phyloP scores from a whole-genome alignment of 2,797 vertebrate species.

The Tinamus major region DNA sequence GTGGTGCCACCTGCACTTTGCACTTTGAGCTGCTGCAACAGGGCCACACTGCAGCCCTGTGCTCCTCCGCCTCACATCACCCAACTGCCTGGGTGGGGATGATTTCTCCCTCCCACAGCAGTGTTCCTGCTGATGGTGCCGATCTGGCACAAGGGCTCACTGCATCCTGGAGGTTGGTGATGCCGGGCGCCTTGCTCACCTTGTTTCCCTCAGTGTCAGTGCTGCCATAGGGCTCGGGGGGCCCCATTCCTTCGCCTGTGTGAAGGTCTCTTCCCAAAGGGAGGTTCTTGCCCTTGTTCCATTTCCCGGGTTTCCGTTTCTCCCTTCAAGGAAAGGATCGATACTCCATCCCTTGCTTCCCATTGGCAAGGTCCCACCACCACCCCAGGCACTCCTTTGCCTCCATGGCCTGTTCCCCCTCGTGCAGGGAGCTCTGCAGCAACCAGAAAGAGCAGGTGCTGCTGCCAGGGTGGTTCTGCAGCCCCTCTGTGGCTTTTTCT shows the following conservation, averaged over 20 bases:
- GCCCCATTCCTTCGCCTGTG: rapidly evolving
- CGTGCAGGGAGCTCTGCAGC: rapidly evolving
- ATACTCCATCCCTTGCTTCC: rapidly evolving
- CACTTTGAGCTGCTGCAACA: no score
- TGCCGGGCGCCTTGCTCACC: not conserved
- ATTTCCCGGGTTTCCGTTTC: not conserved
- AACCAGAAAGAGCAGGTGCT: no score
- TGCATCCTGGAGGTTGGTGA: rapidly evolving
- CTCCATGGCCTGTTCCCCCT: no score
- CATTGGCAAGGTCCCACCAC: rapidly evolving
- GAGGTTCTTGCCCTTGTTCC: not conserved
- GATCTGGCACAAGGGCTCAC: rapidly evolving
- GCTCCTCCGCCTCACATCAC: no score
- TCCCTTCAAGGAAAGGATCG: rapidly evolving
- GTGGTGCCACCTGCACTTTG: no score
- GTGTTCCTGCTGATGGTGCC: rapidly evolving
- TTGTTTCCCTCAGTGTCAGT: not conserved
- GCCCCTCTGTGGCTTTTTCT: not conserved
- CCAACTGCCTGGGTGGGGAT: no score
- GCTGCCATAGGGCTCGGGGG: not conserved
- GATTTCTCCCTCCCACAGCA: rapidly evolving
- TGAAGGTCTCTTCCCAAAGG: rapidly evolving
- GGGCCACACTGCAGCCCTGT: no score
- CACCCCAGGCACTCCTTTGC: not conserved
- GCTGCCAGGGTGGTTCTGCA: rapidly evolving